A percentile compares a stretch with the other conserved stretches of the same genome.
Conservation (phyloP, 1,140 invertebrate genomes). For the Drosophila cardini region DNA sequence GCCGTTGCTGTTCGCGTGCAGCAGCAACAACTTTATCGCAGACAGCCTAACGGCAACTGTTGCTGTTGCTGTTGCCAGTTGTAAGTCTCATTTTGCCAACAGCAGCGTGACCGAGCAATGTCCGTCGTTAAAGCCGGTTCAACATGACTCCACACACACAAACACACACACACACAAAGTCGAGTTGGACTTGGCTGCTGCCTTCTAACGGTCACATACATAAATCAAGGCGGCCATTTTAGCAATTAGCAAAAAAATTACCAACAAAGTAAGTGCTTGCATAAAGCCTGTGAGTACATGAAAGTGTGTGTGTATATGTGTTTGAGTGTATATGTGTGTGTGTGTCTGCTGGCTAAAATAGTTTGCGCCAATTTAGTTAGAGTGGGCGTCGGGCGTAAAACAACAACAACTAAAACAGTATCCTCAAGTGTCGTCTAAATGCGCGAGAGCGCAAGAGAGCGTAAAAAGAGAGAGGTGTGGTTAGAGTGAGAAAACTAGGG, state of each 20-base stretch:
- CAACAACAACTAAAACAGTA: slow-evolving; percentile 12
- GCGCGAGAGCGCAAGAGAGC: slow-evolving; percentile 13
- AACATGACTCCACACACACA: slow-evolving; percentile 57
- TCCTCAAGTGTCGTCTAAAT: slow-evolving; percentile 42
- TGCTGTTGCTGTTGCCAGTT: slow-evolving; percentile 66
- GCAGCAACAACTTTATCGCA: slow-evolving; percentile 48
- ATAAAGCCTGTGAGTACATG: slow-evolving; percentile 12
- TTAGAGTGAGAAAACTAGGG: neutral
- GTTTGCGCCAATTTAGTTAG: slow-evolving; percentile 40
- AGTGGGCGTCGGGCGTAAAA: slow-evolving; percentile 31
- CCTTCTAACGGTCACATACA: slow-evolving; percentile 73
- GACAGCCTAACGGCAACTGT: slow-evolving; percentile 75
- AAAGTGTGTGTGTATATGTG: slow-evolving; percentile 10
- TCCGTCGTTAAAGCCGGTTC: slow-evolving; percentile 60
- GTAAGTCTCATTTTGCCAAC: slow-evolving; percentile 58
- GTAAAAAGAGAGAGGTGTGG: slow-evolving; percentile 6
- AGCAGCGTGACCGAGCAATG: slow-evolving; percentile 57
- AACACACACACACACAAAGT: neutral
- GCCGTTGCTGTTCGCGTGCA: slow-evolving; percentile 55
- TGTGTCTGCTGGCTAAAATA: slow-evolving; percentile 39
- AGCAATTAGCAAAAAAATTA: slow-evolving; percentile 63
- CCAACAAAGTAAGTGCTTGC: slow-evolving; percentile 40
- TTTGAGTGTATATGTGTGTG: slow-evolving; percentile 18
- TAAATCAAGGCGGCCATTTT: slow-evolving; percentile 81
- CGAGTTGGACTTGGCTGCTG: slow-evolving; percentile 26